phyloP scores from a whole-genome alignment of 2,888 invertebrate species.

The Ophion ellenae region DNA sequence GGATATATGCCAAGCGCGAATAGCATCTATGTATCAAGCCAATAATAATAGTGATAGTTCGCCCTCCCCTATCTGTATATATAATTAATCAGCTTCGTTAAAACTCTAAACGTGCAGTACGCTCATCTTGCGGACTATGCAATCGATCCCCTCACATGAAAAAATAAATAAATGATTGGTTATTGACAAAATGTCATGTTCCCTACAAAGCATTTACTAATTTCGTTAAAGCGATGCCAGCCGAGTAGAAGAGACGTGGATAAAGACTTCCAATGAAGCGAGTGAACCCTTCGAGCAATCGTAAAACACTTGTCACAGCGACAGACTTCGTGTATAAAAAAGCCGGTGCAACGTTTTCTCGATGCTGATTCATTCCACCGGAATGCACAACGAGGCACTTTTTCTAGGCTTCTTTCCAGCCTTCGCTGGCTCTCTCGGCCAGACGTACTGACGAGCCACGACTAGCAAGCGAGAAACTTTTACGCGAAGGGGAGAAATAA shows the following conservation, averaged over 20 bases:
- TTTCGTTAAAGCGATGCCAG: slow-evolving; percentile 44
- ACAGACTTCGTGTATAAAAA: slow-evolving; percentile 28
- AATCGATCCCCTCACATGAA: no score
- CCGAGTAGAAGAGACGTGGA: slow-evolving; percentile 9
- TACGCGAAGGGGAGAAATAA: no score
- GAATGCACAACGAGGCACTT: slow-evolving; percentile 79
- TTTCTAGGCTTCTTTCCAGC: slow-evolving; percentile 43
- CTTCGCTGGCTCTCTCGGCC: no score
- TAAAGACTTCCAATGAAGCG: not conserved
- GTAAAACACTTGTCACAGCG: not conserved
- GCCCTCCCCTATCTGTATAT: slow-evolving; percentile 44
- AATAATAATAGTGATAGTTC: slow-evolving; percentile 37
- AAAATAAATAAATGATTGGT: no score
- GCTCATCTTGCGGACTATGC: no score
- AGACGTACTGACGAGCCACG: no score
- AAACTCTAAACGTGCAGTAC: slow-evolving; percentile 1
- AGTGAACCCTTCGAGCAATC: slow-evolving; percentile 4
- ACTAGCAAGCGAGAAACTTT: no score
- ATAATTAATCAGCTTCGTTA: slow-evolving; percentile 60
- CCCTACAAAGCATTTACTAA: slow-evolving; percentile 43
- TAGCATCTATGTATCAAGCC: slow-evolving; percentile 21
- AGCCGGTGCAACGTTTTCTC: slow-evolving; percentile 46
- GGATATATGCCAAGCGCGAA: slow-evolving; percentile 43
- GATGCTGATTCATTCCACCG: slow-evolving; percentile 75
- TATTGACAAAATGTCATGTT: not conserved